A percentile compares a stretch with the other conserved stretches of the same genome.
Conservation (phyloP, 2,888 invertebrate genomes). For the Idaea straminata region DNA sequence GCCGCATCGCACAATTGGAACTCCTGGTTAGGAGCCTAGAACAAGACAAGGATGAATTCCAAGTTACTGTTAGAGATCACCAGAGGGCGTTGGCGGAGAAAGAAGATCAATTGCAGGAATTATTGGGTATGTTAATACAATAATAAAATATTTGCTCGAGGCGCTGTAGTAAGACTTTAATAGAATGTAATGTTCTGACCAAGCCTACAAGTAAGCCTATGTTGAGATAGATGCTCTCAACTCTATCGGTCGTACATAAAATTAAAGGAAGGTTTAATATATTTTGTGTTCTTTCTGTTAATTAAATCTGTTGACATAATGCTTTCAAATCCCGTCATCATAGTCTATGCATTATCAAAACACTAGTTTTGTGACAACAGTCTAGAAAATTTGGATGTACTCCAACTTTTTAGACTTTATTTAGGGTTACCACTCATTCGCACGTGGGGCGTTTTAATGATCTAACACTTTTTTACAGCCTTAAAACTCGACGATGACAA, state of each 20-base stretch:
- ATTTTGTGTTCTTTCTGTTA: background rate
- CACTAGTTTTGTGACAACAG: slow-evolving; percentile 34
- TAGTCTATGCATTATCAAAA: slow-evolving; percentile 18
- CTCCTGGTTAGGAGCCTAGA: slow-evolving; percentile 69
- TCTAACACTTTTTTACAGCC: slow-evolving; percentile 60
- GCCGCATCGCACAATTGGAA: slow-evolving; percentile 66
- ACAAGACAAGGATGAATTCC: slow-evolving; percentile 84
- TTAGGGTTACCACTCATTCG: slow-evolving; percentile 36
- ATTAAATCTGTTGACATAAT: background rate
- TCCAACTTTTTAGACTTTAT: slow-evolving; percentile 49
- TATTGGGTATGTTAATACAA: slow-evolving; percentile 53
- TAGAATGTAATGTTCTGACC: background rate
- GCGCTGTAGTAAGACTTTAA: too few relatives aligned
- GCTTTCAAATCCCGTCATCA: slow-evolving; percentile 3
- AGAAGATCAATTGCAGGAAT: slow-evolving; percentile 65
- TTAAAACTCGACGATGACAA: slow-evolving; percentile 81
- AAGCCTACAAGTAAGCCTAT: background rate
- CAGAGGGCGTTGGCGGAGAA: slow-evolving; percentile 67
- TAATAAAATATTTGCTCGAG: background rate
- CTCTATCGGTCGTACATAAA: too few relatives aligned
- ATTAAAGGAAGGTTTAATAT: background rate
- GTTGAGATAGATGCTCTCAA: too few relatives aligned
- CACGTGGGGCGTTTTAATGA: slow-evolving; percentile 33
- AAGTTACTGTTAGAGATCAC: slow-evolving; percentile 81
- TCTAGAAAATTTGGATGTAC: slow-evolving; percentile 39